Conservation (phyloP, 2,888 invertebrate species). For the Nezara viridula region DNA sequence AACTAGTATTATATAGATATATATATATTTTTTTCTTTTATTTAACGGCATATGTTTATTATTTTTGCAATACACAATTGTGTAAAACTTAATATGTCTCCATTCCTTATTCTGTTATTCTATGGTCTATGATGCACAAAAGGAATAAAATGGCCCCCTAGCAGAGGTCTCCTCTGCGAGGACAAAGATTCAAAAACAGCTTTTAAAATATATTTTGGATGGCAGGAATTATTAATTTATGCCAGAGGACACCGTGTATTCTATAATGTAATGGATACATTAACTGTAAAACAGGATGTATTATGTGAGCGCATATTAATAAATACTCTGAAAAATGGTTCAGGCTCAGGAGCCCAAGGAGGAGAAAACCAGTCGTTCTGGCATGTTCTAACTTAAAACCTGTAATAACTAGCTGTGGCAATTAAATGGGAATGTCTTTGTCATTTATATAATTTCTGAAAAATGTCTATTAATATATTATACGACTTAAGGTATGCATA, state of each 20-base stretch:
- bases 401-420: conserved; percentile 24
- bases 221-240: conserved; percentile 4
- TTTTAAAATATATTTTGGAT: not conserved
- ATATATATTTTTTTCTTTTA: too few relatives aligned
- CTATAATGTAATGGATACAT: conserved; percentile 28
- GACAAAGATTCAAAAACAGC: not conserved
- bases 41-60: too few relatives aligned
- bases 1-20: too few relatives aligned
- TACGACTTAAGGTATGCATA: not conserved
- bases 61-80: too few relatives aligned
- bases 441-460: not conserved
- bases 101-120: too few relatives aligned
- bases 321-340: conserved; percentile 34
- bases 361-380: conserved; percentile 37
- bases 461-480: not conserved
- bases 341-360: not conserved
- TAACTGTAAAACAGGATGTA: conserved; percentile 29
- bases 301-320: conserved; percentile 33
- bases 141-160: not conserved
- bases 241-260: not conserved
- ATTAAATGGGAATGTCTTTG: not conserved
- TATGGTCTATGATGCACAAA: too few relatives aligned
- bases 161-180: not conserved
- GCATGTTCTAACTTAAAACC: not conserved
- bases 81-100: too few relatives aligned